A percentile compares a stretch with the other conserved stretches of the same genome.
phyloP scores from a whole-genome alignment of 2,113 vertebrate genomes.

The Centrocercus urophasianus region DNA sequence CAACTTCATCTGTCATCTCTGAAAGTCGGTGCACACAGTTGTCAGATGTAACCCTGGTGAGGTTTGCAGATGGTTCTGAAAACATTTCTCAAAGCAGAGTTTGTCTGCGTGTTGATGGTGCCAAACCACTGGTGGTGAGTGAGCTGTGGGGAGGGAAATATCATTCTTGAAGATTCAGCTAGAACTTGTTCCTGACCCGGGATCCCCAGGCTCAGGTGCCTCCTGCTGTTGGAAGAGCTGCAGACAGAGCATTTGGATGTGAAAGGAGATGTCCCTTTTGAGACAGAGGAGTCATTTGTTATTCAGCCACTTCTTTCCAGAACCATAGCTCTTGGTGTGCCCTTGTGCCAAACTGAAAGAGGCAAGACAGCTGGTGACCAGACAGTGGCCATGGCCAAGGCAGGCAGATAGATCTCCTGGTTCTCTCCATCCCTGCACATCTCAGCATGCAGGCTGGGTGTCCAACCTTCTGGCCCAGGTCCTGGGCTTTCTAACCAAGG shows the following conservation, averaged over 20 bases:
- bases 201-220: not conserved
- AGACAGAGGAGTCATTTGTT: not conserved
- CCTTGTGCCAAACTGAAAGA: not conserved
- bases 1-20: not conserved
- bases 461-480: not conserved
- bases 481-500: no score
- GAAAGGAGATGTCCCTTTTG: not conserved
- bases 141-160: not conserved
- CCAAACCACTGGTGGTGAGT: accelerated
- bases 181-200: not conserved
- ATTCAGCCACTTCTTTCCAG: not conserved
- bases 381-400: not conserved
- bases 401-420: not conserved
- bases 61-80: not conserved
- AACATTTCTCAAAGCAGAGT: not conserved
- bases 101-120: not conserved
- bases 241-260: not conserved
- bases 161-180: not conserved
- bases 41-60: not conserved
- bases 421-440: not conserved
- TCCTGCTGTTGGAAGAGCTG: not conserved
- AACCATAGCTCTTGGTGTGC: not conserved
- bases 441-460: not conserved
- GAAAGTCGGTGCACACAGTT: not conserved
- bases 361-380: not conserved